phyloP scores from a whole-genome alignment of 2,888 invertebrate species.

The Habrosyne pyritoides region DNA sequence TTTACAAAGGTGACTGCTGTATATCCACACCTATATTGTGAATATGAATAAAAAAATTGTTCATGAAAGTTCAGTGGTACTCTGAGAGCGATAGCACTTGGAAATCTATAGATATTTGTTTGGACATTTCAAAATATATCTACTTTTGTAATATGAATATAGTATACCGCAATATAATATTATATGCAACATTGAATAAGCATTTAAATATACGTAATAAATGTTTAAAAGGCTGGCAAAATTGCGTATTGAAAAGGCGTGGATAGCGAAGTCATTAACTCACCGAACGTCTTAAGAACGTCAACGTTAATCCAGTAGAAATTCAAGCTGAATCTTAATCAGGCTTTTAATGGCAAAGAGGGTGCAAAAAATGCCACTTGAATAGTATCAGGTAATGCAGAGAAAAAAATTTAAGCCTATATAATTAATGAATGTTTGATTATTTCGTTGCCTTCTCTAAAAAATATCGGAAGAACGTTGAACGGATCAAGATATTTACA shows the following conservation, averaged over 20 bases:
- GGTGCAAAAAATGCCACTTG: constrained; percentile 37
- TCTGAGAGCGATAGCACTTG: neutral
- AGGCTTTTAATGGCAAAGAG: constrained; percentile 53
- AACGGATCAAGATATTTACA: neutral
- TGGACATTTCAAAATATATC: no score
- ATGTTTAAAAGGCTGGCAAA: constrained; percentile 15
- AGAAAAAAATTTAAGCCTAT: constrained; percentile 40
- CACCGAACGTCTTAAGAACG: constrained; percentile 52
- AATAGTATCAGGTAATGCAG: constrained; percentile 23
- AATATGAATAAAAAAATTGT: neutral
- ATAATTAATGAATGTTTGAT: constrained; percentile 36
- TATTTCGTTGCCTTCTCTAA: constrained; percentile 14
- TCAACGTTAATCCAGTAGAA: constrained; percentile 52
- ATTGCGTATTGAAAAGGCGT: constrained; percentile 20
- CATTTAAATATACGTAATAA: constrained; percentile 16
- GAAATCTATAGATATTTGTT: neutral
- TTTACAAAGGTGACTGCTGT: constrained; percentile 11
- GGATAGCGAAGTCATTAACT: constrained; percentile 63
- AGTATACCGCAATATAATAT: no score
- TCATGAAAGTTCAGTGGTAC: neutral
- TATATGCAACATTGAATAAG: no score
- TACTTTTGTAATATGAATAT: no score
- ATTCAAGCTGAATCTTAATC: constrained; percentile 58
- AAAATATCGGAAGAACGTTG: neutral
- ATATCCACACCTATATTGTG: constrained; percentile 8